A percentile compares a stretch with the other conserved stretches of the same genome.
Conservation (phyloP, 2,888 invertebrate genomes). For the Boloria selene region DNA sequence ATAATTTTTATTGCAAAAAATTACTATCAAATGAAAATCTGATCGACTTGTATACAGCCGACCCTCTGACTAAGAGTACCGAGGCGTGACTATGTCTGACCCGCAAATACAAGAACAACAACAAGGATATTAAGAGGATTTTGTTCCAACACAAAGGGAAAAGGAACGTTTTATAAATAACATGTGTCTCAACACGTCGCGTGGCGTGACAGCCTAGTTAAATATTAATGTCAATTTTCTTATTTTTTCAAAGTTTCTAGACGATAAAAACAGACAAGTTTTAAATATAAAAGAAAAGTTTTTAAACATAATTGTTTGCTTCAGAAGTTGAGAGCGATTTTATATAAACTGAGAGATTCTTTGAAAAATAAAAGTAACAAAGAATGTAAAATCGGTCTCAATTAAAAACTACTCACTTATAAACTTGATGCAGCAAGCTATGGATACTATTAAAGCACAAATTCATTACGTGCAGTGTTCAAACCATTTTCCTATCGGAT, state of each 20-base stretch:
- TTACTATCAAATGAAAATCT: too few relatives aligned
- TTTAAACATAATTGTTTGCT: constrained; percentile 16
- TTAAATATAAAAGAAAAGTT: not conserved
- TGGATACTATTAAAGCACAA: constrained; percentile 76
- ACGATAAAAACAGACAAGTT: not conserved
- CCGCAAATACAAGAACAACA: too few relatives aligned
- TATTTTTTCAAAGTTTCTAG: not conserved
- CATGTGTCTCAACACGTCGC: constrained; percentile 14
- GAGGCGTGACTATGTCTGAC: too few relatives aligned
- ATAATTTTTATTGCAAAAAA: too few relatives aligned
- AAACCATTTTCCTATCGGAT: constrained; percentile 52
- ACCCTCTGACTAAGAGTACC: too few relatives aligned
- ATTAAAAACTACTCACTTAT: constrained; percentile 43
- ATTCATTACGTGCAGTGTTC: constrained; percentile 61
- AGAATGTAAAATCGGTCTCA: constrained; percentile 55
- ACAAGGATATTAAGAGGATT: too few relatives aligned
- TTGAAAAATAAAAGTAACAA: not conserved
- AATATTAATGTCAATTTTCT: constrained; percentile 10
- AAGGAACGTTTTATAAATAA: not conserved
- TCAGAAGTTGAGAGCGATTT: constrained; percentile 44
- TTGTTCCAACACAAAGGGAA: not conserved
- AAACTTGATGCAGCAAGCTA: constrained; percentile 81
- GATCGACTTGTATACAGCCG: too few relatives aligned
- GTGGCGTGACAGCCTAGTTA: constrained; percentile 6
- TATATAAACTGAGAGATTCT: constrained; percentile 36